Conservation (phyloP, 2,888 invertebrate genomes). For the Diachrysia chrysitis region DNA sequence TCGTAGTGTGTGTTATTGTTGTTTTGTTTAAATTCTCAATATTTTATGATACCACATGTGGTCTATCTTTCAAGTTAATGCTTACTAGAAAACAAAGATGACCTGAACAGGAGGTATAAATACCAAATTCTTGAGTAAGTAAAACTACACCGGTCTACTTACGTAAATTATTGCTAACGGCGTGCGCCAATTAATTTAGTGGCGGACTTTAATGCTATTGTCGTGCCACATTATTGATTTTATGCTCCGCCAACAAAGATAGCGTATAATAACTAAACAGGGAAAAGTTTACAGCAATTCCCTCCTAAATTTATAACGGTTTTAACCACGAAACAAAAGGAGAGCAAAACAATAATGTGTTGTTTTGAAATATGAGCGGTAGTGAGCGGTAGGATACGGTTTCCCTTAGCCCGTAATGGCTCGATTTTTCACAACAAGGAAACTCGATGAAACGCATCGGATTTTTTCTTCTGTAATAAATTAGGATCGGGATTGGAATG, state of each 20-base stretch:
- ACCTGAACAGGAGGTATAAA: conserved; percentile 21
- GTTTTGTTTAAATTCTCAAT: not conserved
- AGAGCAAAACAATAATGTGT: conserved; percentile 87
- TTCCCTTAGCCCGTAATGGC: conserved; percentile 77
- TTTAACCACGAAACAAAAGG: conserved; percentile 81
- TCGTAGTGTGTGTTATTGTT: too few relatives aligned
- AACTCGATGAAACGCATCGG: conserved; percentile 78
- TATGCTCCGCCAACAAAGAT: conserved; percentile 38
- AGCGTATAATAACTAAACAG: conserved; percentile 60
- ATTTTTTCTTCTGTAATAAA: conserved; percentile 77
- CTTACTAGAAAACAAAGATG: conserved; percentile 20
- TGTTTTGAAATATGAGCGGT: conserved; percentile 85
- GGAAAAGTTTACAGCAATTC: conserved; percentile 70
- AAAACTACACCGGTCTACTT: conserved; percentile 19
- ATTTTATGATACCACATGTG: not conserved
- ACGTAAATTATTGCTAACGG: conserved; percentile 43
- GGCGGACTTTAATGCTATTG: conserved; percentile 45
- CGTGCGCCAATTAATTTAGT: conserved; percentile 52
- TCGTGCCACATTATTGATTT: conserved; percentile 58
- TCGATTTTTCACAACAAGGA: conserved; percentile 84
- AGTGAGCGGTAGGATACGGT: conserved; percentile 72
- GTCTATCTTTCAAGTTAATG: not conserved
- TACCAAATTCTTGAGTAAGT: conserved; percentile 21
- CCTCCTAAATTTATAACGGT: conserved; percentile 78
- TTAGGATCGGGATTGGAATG: conserved; percentile 73